Percentiles rank a stretch among this genome's conserved stretches.
phyloP scores from a whole-genome alignment of 2,113 vertebrate genomes.

The Scalopus aquaticus region DNA sequence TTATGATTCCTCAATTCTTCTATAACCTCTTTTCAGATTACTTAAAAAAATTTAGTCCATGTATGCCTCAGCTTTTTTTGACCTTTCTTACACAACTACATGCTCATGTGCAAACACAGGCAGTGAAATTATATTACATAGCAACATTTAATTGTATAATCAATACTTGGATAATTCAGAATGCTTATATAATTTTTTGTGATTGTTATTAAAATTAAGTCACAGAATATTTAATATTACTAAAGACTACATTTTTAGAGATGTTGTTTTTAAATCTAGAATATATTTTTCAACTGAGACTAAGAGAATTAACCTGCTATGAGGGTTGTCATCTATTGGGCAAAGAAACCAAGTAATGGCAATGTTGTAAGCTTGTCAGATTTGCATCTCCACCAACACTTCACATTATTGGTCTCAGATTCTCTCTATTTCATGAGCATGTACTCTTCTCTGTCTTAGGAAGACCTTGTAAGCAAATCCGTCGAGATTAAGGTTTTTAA shows the following conservation, averaged over 20 bases:
- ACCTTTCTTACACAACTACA: background rate
- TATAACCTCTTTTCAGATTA: background rate
- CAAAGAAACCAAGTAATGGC: background rate
- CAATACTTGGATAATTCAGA: background rate
- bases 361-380: background rate
- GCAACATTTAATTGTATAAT: background rate
- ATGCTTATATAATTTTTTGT: background rate
- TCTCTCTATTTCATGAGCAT: background rate
- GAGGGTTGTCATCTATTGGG: background rate
- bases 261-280: background rate
- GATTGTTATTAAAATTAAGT: conserved; percentile 15
- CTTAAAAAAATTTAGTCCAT: background rate
- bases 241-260: conserved; percentile 8
- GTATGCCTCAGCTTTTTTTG: background rate
- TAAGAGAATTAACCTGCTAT: background rate
- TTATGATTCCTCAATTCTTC: background rate
- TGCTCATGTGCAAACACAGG: background rate
- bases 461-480: background rate
- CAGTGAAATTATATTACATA: background rate
- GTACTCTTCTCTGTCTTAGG: background rate
- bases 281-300: background rate
- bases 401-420: background rate
- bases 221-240: background rate
- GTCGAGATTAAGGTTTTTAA: background rate
- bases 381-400: background rate